These are phyloP conservation scores for Sinocyclocheilus grahami DNA, from an alignment of 2,113 vertebrate genomes.

Conservation along the genomic window DNA sequence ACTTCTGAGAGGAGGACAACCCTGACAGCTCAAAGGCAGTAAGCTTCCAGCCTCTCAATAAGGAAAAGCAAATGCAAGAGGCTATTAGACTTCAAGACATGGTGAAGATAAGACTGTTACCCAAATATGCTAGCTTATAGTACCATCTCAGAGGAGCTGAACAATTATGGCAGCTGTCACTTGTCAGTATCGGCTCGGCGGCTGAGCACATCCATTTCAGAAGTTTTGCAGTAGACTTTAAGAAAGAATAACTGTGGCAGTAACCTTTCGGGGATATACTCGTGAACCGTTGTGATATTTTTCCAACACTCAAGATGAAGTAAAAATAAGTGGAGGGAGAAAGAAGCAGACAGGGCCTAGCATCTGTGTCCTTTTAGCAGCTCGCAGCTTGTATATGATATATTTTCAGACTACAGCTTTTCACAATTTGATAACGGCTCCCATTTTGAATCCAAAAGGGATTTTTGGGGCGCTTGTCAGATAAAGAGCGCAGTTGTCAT, in stretches of 20 bases:
- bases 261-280: constrained; percentile 67
- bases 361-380: constrained; percentile 66
- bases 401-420: constrained; percentile 58
- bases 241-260: constrained; percentile 56
- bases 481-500: constrained; percentile 71
- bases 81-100: constrained; percentile 34
- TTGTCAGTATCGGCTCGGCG: constrained; percentile 53
- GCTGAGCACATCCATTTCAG: constrained; percentile 63
- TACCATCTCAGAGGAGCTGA: constrained; percentile 54
- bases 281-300: constrained; percentile 63
- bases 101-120: constrained; percentile 48
- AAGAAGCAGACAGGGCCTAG: constrained; percentile 60
- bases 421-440: constrained; percentile 71
- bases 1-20: constrained; percentile 39
- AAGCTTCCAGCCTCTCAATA: constrained; percentile 32
- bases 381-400: constrained; percentile 54
- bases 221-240: constrained; percentile 67
- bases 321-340: constrained; percentile 59
- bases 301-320: constrained; percentile 59
- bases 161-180: constrained; percentile 67
- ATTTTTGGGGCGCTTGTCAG: constrained; percentile 66
- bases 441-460: constrained; percentile 64
- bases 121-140: constrained; percentile 51
- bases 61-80: constrained; percentile 42
- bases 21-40: constrained; percentile 46